These are phyloP conservation scores for Argyresthia goedartella DNA, from an alignment of 2,888 invertebrate genomes.

Conservation along the genomic window DNA sequence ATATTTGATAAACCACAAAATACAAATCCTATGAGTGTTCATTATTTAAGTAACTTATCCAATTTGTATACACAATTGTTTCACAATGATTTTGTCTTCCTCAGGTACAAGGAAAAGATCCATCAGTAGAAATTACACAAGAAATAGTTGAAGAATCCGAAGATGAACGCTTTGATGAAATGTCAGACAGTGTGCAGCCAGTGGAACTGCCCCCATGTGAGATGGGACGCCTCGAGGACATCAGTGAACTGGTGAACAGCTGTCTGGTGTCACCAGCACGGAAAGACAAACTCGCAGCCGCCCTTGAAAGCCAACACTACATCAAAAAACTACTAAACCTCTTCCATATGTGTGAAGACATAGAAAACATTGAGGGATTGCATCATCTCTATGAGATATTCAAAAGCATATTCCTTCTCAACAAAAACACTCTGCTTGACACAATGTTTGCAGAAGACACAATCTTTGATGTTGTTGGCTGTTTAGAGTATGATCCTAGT, in stretches of 20 bases:
- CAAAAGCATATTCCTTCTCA: constrained; percentile 97
- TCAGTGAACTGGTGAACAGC: constrained; percentile 91
- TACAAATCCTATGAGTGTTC: too few species aligned
- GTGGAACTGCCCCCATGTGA: constrained; percentile 97
- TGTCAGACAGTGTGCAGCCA: constrained; percentile 94
- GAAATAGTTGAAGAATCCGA: constrained; percentile 96
- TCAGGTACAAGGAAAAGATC: constrained; percentile 98
- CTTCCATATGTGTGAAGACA: constrained; percentile 97
- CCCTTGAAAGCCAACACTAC: constrained; percentile 94
- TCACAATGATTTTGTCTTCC: constrained; percentile 13
- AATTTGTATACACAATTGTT: too few species aligned
- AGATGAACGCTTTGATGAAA: constrained; percentile 97
- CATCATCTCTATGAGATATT: constrained; percentile 98
- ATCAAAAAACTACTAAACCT: constrained; percentile 94
- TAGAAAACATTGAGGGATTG: constrained; percentile 94
- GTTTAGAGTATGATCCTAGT: constrained; percentile 97
- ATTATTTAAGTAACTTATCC: too few species aligned
- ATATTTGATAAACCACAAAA: too few species aligned
- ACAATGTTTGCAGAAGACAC: constrained; percentile 97
- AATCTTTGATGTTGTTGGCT: constrained; percentile 98
- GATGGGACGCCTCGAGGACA: constrained; percentile 92
- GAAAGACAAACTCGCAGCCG: constrained; percentile 94
- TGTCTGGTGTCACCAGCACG: constrained; percentile 90
- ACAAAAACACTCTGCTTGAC: constrained; percentile 97
- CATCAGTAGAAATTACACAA: constrained; percentile 97